Base-by-base conservation (phyloP, 30 jellyfish, hydroid and myxozoan genomes). In the Pelagia noctiluca region DNA sequence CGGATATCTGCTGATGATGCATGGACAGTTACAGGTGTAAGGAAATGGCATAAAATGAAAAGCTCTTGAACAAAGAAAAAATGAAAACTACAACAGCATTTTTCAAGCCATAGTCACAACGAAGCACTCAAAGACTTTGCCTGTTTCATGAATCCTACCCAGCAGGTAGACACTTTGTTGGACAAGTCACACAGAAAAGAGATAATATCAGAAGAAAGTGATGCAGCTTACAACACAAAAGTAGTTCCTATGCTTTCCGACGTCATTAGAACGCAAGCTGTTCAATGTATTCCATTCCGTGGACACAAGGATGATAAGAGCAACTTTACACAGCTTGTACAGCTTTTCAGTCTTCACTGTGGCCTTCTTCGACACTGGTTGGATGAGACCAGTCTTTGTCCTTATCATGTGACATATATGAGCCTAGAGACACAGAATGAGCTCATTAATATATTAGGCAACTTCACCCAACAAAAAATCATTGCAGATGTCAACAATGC, bases 101-200 rank as follows among this genome's bases (percentile, higher is more conserved):
- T 42, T 42, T 47, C 80, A 24, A 73, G 85, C 48, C 76, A 73
- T 25, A 73, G 79, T 25, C 50, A 73, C 50, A 73, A 47, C 22
- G 73, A 73, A 42, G 76, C 85, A 47, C 67, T 69, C 67, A 69
- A 69, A 42, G 71, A 69, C 36, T 69, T 69, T 69, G 82, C 82
- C 29, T 69, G 66, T 69, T 69, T 69, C 31, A 32, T 69, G 66
- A 69, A 69, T 69, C 82, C 82, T 33, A 69, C 67, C 31, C 63
- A 29, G 66, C 82, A 69, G 35, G 82, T 69, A 21, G 82, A 69
- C 82, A 69, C 82, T 69, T 22, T 69, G 35, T 69, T 69, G 7
- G 76, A 69, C 77, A 69, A 69, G 31, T 69, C 82, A 69, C 76
- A 26, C 82, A 68, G 82, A 69, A 31, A 33, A 42, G 35, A 69